A percentile compares a stretch with the other conserved stretches of the same genome.
These are phyloP conservation scores for Platyrinchus mystaceus DNA, from an alignment of 2,797 vertebrate genomes.

Conservation along the genomic window DNA sequence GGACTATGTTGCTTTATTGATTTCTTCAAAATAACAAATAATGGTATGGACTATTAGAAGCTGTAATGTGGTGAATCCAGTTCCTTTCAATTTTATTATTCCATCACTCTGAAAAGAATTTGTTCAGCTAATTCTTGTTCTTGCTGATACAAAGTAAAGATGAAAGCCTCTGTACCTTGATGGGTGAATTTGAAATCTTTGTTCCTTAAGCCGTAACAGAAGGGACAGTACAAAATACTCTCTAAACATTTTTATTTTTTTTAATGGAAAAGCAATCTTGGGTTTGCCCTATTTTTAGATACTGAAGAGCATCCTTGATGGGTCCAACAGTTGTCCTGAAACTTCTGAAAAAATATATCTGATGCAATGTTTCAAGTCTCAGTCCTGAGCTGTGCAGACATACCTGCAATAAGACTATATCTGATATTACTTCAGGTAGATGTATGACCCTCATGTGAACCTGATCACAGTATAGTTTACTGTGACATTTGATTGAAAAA, in stretches of 20 bases:
- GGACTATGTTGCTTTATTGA: not conserved
- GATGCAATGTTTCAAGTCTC: not conserved
- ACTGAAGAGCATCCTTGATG: not conserved
- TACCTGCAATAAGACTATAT: not conserved
- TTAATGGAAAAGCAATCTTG: not conserved
- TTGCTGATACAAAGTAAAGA: not conserved
- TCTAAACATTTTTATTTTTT: not conserved
- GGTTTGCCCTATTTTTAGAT: not conserved
- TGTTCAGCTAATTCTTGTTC: conserved; percentile 34
- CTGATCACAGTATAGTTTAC: not conserved
- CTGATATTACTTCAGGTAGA: not conserved
- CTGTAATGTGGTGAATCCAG: conserved; percentile 1
- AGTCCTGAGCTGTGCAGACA: not conserved
- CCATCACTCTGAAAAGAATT: conserved; percentile 20
- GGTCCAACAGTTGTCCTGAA: not conserved
- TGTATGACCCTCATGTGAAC: not conserved
- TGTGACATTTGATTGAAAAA: not conserved
- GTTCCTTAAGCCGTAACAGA: not conserved
- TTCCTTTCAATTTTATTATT: conserved; percentile 48
- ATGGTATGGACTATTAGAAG: conserved; percentile 35
- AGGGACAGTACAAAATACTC: not conserved
- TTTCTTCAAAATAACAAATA: conserved; percentile 22
- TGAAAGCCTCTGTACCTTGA: not conserved
- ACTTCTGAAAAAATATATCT: not conserved
- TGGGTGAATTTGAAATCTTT: not conserved